Evolutionary conservation across 2,797 vertebrate genomes (phyloP).

Genomic region (Crenichthys baileyi): DNA sequence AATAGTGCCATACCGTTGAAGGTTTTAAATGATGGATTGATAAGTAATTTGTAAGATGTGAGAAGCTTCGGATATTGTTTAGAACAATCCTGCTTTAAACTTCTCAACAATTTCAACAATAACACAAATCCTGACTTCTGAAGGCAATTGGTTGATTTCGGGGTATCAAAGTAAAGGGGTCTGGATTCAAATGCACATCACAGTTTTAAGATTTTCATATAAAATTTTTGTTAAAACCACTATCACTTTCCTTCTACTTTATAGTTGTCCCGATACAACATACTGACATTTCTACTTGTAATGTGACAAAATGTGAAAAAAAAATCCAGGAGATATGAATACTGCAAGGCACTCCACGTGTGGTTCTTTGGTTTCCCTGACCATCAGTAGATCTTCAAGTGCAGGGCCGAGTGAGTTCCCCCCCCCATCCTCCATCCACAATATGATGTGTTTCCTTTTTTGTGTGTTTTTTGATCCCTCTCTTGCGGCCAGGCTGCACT

Average conservation of each 20-base stretch:
- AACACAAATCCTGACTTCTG: neutral
- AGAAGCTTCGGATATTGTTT: too few species aligned
- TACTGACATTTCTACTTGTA: neutral
- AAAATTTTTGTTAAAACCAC: neutral
- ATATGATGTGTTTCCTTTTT: constrained; percentile 88
- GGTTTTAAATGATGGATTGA: neutral
- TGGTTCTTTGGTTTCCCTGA: constrained; percentile 79
- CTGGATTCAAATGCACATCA: neutral
- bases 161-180: neutral
- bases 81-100: too few species aligned
- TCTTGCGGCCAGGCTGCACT: constrained; percentile 79
- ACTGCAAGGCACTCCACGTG: constrained; percentile 41
- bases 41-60: neutral
- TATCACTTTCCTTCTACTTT: neutral
- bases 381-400: constrained; percentile 83
- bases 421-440: constrained; percentile 72
- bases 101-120: too few species aligned
- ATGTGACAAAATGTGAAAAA: neutral
- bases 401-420: constrained; percentile 76
- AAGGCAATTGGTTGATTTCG: neutral
- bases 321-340: constrained; percentile 1
- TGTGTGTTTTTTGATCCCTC: constrained; percentile 89
- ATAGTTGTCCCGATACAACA: too few species aligned
- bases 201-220: neutral
- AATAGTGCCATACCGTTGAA: neutral